Evolutionary conservation across 2,113 vertebrate species (phyloP).

Genomic region (human (Homo sapiens)): GRCh38 chr3:21453001-21453500

Average conservation of each 20-base stretch:
- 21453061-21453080: background rate
- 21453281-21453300: background rate
- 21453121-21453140: background rate
- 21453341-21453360: background rate
- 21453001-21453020: background rate
- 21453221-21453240: background rate
- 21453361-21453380: background rate
- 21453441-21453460: background rate
- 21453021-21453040: background rate
- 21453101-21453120: background rate
- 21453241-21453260: background rate
- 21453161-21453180: background rate
- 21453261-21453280: background rate
- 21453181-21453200: background rate
- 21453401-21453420: background rate
- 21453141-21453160: background rate
- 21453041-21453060: background rate
- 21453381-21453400: background rate
- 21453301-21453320: background rate
- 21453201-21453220: background rate
- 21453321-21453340: background rate
- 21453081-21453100: background rate
- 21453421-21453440: background rate
- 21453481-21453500: background rate
- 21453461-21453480: background rate